Evolutionary conservation across 2,888 invertebrate species (phyloP), one percentile per base, ranked within the genome.

Genomic region (Tetragnatha montana): DNA sequence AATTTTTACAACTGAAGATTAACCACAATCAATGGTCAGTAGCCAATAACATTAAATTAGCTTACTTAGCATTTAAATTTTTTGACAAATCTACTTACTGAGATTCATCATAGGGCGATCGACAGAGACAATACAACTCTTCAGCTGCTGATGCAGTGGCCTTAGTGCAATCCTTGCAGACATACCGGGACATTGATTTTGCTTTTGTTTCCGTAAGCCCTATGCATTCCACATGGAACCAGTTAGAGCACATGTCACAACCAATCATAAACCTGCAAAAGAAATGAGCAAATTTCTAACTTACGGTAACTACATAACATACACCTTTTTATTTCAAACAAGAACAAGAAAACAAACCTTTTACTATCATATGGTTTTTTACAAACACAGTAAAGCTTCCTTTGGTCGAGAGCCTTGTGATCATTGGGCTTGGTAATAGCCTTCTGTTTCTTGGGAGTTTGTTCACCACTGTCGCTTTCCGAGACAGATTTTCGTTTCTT

Each of bases 171-270:
- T 93, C 93, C 51, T 93, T 93, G 92, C 94, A 95, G n/a, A 93
- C 92, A 94, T 97, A 99, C 93, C 98, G 97, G 79, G 97, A 97
- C 94, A 99, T 95, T 49, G 96, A 95, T 93, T 97, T 97, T 91
- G 98, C 98, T 95, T 96, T 96, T 93, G 97, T 96, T 94, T 98
- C 98, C 0, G 97, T 97, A 90, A 99, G 97, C 75, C 96, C 97
- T 14, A 99, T 98, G 93, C 99, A 99, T 92, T 97, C 97, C 0
- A 98, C 98, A 93, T 99, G 99, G 95, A 98, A 99, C 99, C 99
- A 99, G 94, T 98, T 98, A 93, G 97, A 97, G 94, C 99, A 99
- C 93, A 98, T 95, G 94, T 99, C 98, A 94, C 99, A 99, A 90
- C 98, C 98, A 92, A 99, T 97, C 94, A 99, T 99, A 94, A 99